Base-by-base conservation (phyloP, 2,888 invertebrate species). In the Rhodophaea formosa region DNA sequence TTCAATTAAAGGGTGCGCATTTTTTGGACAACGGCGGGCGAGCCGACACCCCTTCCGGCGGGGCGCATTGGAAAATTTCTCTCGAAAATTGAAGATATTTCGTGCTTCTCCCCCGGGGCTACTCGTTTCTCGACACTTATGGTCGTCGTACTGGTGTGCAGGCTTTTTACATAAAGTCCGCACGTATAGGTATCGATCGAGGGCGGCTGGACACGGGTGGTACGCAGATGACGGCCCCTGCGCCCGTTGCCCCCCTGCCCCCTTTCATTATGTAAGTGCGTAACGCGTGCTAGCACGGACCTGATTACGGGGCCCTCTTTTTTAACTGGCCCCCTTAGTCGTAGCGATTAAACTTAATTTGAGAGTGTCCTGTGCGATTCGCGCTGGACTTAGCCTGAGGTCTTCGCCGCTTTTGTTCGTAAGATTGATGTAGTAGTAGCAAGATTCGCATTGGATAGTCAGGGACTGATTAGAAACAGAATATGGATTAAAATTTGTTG, bases 201-300 rank as follows among this genome's bases (percentile, higher is more conserved):
- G 87, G 88, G 87, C 82, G 83, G 88, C 88, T 79, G 89, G 88
- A 85, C 90, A 86, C 15, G 87, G 86, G 87, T 78, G 10, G 88
- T 90, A 91, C 89, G 90, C 90, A 90, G 90, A 90, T 90, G 89
- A 89, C 89, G 89, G 82, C 85, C 86, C 84, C 81, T 72, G 64
- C 70, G 76, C 72, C 79, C 71, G 61, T 61, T 72, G 71, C 69
- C 71, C 74, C 69, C 75, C 68, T 81, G 79, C 85, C 90, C 90
- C 90, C 90, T 89, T 89, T 91, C 90, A 91, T 91, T 91, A 91
- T 90, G 88, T 91, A 91, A 91, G 90, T 89, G 90, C 90, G 90
- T 88, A 89, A 91, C 89, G 90, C 89, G 89, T 88, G 90, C 85
- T 88, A 82, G 87, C 84, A 84, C 85, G 87, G 87, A 88, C 89